Evolutionary conservation across 2,797 vertebrate genomes (phyloP).

Genomic region (Hylomyscus alleni): DNA sequence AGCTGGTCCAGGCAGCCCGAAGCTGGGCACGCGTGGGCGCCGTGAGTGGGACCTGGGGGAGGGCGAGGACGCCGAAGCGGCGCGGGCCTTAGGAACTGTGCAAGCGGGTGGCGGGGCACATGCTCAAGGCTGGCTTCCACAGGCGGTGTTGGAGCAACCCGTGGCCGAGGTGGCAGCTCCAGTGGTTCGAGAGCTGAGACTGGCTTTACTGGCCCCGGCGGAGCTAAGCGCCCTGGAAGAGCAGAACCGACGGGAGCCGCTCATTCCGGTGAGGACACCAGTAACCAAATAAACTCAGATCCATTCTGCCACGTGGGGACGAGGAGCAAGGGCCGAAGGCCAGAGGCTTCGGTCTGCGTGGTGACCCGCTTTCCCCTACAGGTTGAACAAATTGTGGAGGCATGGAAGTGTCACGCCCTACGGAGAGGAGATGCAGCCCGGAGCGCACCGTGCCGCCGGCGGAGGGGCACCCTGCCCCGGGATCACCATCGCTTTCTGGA

Average conservation of each 20-base stretch:
- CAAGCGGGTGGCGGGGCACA: neutral
- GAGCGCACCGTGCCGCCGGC: constrained; percentile 85
- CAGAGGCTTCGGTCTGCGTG: neutral
- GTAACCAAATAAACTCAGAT: neutral
- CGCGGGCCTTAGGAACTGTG: neutral
- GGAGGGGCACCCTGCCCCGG: constrained; percentile 86
- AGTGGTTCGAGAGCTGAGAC: constrained; percentile 87
- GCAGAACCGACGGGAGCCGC: constrained; percentile 87
- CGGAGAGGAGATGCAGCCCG: constrained; percentile 83
- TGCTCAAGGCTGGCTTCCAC: constrained; percentile 58
- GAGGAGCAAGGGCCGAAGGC: neutral
- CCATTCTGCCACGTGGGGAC: neutral
- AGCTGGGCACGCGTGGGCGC: constrained; percentile 90
- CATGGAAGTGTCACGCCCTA: constrained; percentile 89
- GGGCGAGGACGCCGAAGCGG: neutral
- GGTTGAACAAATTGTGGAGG: constrained; percentile 88
- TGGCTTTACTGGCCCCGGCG: constrained; percentile 87
- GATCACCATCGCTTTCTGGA: constrained; percentile 88
- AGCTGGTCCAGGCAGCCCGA: constrained; percentile 87
- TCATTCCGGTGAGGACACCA: constrained; percentile 87
- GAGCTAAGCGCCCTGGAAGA: constrained; percentile 89
- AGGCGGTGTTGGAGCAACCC: constrained; percentile 88
- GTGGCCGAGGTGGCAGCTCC: constrained; percentile 87
- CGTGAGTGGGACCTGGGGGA: constrained; percentile 80
- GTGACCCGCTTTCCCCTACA: constrained; percentile 64